Evolutionary conservation across 2,113 vertebrate genomes (phyloP).

Genomic region (Malurus alboscapulatus): DNA sequence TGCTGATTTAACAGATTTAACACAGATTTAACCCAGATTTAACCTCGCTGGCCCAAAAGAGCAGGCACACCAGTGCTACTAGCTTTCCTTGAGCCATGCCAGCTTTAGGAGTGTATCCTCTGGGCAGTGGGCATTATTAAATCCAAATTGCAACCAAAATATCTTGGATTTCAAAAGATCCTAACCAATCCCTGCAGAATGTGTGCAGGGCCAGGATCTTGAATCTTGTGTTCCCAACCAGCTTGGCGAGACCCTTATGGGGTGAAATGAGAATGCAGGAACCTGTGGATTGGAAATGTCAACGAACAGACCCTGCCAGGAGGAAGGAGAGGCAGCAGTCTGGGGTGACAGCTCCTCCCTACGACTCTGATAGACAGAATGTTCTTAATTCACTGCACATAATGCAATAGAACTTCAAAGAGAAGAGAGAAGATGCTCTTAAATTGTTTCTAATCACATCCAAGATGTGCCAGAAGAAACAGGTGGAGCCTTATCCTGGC

Average conservation of each 20-base stretch:
- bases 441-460: not conserved
- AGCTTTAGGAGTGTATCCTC: not conserved
- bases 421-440: not conserved
- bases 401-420: not conserved
- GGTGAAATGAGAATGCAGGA: not conserved
- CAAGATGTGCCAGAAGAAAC: not conserved
- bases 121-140: not conserved
- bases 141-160: not conserved
- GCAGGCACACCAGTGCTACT: fast-evolving
- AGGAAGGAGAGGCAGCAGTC: not conserved
- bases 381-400: not conserved
- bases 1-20: no score
- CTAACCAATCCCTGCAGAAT: not conserved
- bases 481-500: not conserved
- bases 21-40: not conserved
- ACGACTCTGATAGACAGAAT: fast-evolving
- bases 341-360: not conserved
- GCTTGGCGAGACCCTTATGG: not conserved
- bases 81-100: not conserved
- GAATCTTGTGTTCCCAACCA: not conserved
- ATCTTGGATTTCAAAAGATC: not conserved
- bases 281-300: not conserved
- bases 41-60: not conserved
- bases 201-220: not conserved
- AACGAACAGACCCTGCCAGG: not conserved